Conservation (phyloP, 1,140 invertebrate genomes). For the Brachionus calyciflorus region DNA sequence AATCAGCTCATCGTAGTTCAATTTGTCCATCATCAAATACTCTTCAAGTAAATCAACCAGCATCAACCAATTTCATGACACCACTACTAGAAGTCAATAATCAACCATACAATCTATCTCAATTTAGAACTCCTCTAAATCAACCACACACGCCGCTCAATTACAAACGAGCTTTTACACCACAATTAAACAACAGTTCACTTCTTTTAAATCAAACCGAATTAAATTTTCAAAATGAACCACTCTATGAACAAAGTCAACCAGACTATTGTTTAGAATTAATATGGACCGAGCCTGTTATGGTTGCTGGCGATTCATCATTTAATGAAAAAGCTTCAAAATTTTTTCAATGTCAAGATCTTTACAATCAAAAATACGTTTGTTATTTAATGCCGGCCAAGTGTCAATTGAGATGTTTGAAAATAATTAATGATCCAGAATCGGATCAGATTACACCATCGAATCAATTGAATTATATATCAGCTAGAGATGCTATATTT, state of each 20-base stretch:
- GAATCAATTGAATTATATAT: constrained; percentile 19
- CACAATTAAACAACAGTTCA: background rate
- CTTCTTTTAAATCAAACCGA: constrained; percentile 2
- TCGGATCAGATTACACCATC: background rate
- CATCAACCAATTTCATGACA: constrained; percentile 28
- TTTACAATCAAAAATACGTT: constrained; percentile 40
- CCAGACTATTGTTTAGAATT: constrained; percentile 43
- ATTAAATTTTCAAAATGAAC: background rate
- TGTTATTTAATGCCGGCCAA: constrained; percentile 30
- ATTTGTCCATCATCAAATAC: background rate
- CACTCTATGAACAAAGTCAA: constrained; percentile 9
- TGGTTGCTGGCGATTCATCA: constrained; percentile 16
- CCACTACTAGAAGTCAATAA: constrained; percentile 24
- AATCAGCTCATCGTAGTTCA: too few relatives aligned
- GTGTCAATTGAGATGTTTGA: constrained; percentile 37
- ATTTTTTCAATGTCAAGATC: constrained; percentile 31
- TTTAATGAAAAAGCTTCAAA: constrained; percentile 36
- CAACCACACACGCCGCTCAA: background rate
- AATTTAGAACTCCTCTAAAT: constrained; percentile 26
- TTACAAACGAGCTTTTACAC: background rate
- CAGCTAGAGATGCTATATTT: constrained; percentile 33
- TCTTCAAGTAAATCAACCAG: background rate
- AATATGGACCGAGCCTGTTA: constrained; percentile 32
- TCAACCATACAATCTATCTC: background rate
- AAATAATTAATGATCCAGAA: constrained; percentile 15